Percentiles rank a stretch among this genome's conserved stretches.
These are phyloP conservation scores for Smittia aterrima DNA, from an alignment of 2,888 invertebrate genomes.

Conservation along the genomic window DNA sequence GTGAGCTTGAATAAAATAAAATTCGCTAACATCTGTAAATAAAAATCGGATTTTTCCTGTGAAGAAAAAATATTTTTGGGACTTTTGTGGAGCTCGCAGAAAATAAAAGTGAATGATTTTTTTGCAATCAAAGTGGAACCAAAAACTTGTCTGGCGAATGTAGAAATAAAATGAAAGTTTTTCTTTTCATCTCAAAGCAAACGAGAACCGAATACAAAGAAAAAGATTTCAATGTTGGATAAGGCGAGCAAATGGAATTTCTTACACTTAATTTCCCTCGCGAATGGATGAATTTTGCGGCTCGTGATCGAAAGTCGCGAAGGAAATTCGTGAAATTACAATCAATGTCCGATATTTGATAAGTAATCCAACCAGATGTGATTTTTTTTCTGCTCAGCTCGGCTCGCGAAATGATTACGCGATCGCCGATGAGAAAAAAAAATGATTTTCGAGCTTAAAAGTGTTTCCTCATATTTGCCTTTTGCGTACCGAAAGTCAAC, in stretches of 20 bases:
- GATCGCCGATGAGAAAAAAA: constrained; percentile 2
- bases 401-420: background rate
- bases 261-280: background rate
- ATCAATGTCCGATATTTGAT: background rate
- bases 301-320: background rate
- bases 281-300: background rate
- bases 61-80: background rate
- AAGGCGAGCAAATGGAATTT: constrained; percentile 22
- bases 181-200: constrained; percentile 1
- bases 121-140: constrained; percentile 13
- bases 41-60: background rate
- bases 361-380: constrained; percentile 25
- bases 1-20: background rate
- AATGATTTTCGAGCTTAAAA: constrained; percentile 2
- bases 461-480: constrained; percentile 12
- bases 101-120: constrained; percentile 13
- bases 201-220: constrained; percentile 8
- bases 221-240: constrained; percentile 34
- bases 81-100: background rate
- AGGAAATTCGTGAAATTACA: background rate
- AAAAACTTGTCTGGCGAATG: background rate
- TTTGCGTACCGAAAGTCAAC: background rate
- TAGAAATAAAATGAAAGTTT: constrained; percentile 26
- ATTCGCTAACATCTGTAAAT: background rate
- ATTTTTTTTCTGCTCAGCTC: background rate